These are phyloP conservation scores for Polyodon spathula DNA, from an alignment of 2,113 vertebrate species.

Conservation along the genomic window DNA sequence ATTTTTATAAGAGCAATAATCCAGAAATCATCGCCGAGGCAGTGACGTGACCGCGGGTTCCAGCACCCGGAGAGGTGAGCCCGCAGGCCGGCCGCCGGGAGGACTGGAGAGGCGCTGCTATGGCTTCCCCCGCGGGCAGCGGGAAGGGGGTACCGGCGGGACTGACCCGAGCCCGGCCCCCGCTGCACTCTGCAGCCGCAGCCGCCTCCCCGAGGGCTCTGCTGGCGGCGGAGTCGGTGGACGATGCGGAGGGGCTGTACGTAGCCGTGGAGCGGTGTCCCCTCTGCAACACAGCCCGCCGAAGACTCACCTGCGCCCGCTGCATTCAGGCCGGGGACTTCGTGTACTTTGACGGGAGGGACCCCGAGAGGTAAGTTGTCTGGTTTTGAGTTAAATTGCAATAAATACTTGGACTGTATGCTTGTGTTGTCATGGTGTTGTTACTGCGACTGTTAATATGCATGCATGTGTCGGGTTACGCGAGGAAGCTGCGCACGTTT, in stretches of 20 bases:
- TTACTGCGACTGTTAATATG: too few relatives aligned
- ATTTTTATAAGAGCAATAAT: too few relatives aligned
- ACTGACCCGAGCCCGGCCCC: conserved; percentile 26
- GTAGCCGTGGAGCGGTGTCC: conserved; percentile 94
- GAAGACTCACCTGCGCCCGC: conserved; percentile 84
- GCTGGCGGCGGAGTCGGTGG: conserved; percentile 65
- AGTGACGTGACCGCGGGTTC: too few relatives aligned
- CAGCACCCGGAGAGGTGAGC: too few relatives aligned
- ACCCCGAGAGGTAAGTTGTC: conserved; percentile 65
- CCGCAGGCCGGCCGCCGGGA: too few relatives aligned
- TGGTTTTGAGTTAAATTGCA: too few relatives aligned
- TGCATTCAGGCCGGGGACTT: conserved; percentile 88
- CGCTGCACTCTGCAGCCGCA: conserved; percentile 27
- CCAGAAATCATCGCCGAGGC: too few relatives aligned
- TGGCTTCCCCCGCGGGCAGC: conserved; percentile 69
- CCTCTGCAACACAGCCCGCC: conserved; percentile 83
- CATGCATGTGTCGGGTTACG: too few relatives aligned
- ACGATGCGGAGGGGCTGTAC: conserved; percentile 82
- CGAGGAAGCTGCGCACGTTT: too few relatives aligned
- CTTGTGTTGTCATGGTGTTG: too few relatives aligned
- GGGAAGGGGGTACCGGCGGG: conserved; percentile 24
- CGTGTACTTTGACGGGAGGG: conserved; percentile 80
- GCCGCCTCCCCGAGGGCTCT: conserved; percentile 30
- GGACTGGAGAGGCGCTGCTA: too few relatives aligned
- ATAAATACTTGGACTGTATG: too few relatives aligned